Evolutionary conservation across 2,888 invertebrate species (phyloP).

Genomic region (Reticulitermes lucifugus): DNA sequence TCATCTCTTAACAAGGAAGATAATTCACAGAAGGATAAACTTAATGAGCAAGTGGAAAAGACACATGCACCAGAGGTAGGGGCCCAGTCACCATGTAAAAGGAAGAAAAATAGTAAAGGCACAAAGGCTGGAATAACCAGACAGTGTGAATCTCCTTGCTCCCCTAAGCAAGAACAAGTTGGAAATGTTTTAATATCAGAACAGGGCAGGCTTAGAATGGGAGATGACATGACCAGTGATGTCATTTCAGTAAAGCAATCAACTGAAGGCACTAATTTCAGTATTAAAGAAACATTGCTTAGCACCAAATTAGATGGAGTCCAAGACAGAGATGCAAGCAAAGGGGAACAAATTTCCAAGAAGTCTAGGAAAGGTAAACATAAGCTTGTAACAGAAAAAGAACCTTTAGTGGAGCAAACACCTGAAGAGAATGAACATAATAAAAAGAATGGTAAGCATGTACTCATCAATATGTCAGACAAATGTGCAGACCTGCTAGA

Average conservation of each 20-base stretch:
- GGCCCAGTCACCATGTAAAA: background rate
- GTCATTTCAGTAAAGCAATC: background rate
- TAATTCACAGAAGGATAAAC: too few species aligned
- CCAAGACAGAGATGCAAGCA: background rate
- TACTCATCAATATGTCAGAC: too few species aligned
- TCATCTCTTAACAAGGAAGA: too few species aligned
- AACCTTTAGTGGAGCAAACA: background rate
- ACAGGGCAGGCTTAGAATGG: too few species aligned
- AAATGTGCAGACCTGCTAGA: too few species aligned
- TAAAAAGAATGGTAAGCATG: background rate
- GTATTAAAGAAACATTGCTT: too few species aligned
- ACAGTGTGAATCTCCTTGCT: background rate
- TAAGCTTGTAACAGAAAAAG: background rate
- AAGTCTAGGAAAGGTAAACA: slow-evolving; percentile 43
- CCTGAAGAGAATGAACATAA: background rate
- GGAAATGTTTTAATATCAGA: background rate
- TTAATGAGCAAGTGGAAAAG: background rate
- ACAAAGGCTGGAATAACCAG: background rate
- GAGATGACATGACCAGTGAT: background rate
- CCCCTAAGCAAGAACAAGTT: background rate
- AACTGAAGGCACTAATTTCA: too few species aligned
- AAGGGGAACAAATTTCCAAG: background rate
- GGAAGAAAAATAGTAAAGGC: background rate
- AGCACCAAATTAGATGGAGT: background rate
- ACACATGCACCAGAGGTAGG: background rate